Percentiles rank a stretch among this genome's conserved stretches.
These are phyloP conservation scores for Tridacna gigas DNA, from an alignment of 2,888 invertebrate genomes.

Conservation along the genomic window DNA sequence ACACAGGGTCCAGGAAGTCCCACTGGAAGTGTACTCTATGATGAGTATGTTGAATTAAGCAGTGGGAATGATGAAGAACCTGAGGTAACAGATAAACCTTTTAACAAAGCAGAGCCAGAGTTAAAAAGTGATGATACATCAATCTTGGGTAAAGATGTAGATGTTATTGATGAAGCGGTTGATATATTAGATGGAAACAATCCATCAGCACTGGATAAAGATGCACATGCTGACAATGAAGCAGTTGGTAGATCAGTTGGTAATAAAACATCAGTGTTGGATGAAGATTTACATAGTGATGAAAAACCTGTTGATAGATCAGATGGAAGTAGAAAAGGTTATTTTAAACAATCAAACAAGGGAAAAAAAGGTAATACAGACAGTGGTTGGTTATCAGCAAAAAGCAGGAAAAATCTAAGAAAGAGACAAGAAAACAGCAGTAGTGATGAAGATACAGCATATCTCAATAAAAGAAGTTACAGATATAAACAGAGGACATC, in stretches of 20 bases:
- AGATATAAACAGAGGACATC: neutral
- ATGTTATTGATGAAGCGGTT: constrained; percentile 1
- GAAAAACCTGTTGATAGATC: neutral
- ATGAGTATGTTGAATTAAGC: constrained; percentile 55
- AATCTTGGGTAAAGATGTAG: neutral
- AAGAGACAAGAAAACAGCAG: neutral
- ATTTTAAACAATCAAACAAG: neutral
- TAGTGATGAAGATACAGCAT: constrained; percentile 1
- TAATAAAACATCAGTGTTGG: too few species aligned
- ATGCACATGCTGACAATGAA: neutral
- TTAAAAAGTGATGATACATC: neutral
- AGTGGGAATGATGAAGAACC: constrained; percentile 48
- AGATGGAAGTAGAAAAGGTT: neutral
- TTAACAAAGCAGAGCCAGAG: too few species aligned
- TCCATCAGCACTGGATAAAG: neutral
- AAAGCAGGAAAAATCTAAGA: neutral
- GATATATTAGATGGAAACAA: neutral
- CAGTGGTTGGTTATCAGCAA: constrained; percentile 14
- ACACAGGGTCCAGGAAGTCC: constrained; percentile 38
- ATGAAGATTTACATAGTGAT: neutral
- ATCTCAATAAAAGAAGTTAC: neutral
- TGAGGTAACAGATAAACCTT: neutral
- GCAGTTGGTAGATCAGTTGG: neutral
- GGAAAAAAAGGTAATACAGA: neutral
- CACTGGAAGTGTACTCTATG: constrained; percentile 45